A percentile compares a stretch with the other conserved stretches of the same genome.
These are phyloP conservation scores for Neolamprologus cancellatus DNA, from an alignment of 2,113 vertebrate species.

Conservation along the genomic window DNA sequence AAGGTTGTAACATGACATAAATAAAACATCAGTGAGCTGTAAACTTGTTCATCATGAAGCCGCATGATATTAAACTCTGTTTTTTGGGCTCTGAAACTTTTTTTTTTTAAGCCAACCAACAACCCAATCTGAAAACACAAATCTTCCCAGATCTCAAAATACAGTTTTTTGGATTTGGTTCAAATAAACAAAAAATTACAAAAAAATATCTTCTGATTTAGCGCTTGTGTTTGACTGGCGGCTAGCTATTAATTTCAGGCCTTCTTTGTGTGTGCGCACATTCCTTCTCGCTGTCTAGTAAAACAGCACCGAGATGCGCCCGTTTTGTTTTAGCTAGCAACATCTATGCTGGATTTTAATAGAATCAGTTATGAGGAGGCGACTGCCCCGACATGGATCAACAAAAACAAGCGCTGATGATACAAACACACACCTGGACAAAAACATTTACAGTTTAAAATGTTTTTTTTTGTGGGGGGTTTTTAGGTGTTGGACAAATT, in stretches of 20 bases:
- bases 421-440: not conserved
- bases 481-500: not conserved
- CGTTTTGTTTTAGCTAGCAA: not conserved
- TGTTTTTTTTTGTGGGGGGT: accelerated
- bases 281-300: constrained; percentile 44
- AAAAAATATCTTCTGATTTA: not conserved
- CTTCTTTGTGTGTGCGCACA: constrained; percentile 19
- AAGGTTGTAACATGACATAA: constrained; percentile 46
- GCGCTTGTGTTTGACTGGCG: not conserved
- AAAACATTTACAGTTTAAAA: not conserved
- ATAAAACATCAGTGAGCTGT: constrained; percentile 45
- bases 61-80: constrained; percentile 3
- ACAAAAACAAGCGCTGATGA: constrained; percentile 7
- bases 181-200: not conserved
- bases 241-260: not conserved
- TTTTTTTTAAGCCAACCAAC: not conserved
- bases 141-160: not conserved
- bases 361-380: not conserved
- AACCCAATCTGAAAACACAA: not conserved
- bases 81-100: not conserved
- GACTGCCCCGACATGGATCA: not conserved
- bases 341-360: not conserved
- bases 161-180: not conserved
- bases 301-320: not conserved
- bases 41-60: constrained; percentile 51